Percentiles rank a stretch among this genome's conserved stretches.
phyloP scores from a whole-genome alignment of 1,140 invertebrate species.

The Muscidifurax raptorellus region DNA sequence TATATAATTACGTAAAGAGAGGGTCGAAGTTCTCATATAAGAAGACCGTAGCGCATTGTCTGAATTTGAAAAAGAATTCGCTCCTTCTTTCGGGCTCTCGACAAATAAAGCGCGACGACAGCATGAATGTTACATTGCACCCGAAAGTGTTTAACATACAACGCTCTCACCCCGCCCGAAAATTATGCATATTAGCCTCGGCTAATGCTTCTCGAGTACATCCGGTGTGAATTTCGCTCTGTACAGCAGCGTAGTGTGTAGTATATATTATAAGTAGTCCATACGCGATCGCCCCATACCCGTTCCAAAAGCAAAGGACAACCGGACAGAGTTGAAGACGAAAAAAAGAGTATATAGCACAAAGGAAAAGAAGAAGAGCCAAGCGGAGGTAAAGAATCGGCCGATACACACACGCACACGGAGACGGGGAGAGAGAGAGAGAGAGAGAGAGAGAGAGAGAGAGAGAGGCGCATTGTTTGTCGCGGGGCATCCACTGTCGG shows the following conservation, averaged over 20 bases:
- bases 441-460: conserved; percentile 36
- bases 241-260: no score
- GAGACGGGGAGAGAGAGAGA: conserved; percentile 34
- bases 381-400: conserved; percentile 26
- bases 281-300: background rate
- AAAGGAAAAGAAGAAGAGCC: conserved; percentile 9
- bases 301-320: conserved; percentile 8
- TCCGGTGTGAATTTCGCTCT: conserved; percentile 29
- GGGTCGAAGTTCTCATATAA: no score
- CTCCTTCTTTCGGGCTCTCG: background rate
- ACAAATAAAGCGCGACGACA: background rate
- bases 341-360: conserved; percentile 4
- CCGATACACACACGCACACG: conserved; percentile 11
- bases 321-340: background rate
- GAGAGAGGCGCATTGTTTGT: conserved; percentile 69
- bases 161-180: background rate
- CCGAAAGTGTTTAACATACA: conserved; percentile 21
- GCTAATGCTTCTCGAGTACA: conserved; percentile 3
- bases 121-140: background rate
- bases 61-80: background rate
- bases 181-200: conserved; percentile 23
- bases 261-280: no score
- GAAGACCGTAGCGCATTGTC: background rate
- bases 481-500: conserved; percentile 65
- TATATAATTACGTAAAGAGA: no score